phyloP scores from a whole-genome alignment of 2,113 vertebrate genomes.

The Ranitomeya variabilis region DNA sequence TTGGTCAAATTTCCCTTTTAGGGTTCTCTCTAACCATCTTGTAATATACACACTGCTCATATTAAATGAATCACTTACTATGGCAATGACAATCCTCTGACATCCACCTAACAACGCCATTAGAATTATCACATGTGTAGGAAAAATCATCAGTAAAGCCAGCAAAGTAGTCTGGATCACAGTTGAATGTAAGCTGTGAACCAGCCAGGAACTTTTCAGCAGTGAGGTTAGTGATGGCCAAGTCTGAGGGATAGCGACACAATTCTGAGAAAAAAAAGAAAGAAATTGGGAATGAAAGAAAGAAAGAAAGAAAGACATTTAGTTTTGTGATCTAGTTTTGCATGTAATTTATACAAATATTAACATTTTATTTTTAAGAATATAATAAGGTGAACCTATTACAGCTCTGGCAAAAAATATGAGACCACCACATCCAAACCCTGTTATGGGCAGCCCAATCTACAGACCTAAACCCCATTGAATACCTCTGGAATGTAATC shows the following conservation, averaged over 20 bases:
- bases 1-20: neutral
- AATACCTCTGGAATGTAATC: no score
- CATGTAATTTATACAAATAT: neutral
- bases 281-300: neutral
- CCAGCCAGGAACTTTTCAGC: neutral
- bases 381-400: no score
- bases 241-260: neutral
- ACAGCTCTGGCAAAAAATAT: no score
- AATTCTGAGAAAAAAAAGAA: conserved; percentile 18
- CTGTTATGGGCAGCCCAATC: no score
- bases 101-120: neutral
- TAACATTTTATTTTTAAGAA: neutral
- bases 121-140: neutral
- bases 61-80: neutral
- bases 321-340: neutral
- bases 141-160: no score
- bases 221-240: neutral
- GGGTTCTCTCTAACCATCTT: neutral
- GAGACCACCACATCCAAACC: no score
- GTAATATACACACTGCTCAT: neutral
- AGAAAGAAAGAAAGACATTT: neutral
- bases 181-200: neutral
- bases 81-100: neutral
- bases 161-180: neutral
- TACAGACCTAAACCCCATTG: no score